Evolutionary conservation across 2,888 invertebrate genomes (phyloP), one percentile per base, ranked within the genome.

Genomic region (Meliscaeva auricollis): DNA sequence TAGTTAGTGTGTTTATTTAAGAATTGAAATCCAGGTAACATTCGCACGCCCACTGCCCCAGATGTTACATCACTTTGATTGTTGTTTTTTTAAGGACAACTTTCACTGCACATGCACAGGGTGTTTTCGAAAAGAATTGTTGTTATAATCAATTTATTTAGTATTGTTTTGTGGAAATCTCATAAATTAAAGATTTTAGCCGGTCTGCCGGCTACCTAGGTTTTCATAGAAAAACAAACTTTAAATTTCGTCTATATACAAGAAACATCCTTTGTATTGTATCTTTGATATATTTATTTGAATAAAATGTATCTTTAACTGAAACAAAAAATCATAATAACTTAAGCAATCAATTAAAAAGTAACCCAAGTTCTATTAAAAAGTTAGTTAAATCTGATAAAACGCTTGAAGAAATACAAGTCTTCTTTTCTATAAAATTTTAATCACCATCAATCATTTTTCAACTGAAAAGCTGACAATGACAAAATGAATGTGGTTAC

Each of bases 21-120:
- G 2, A 41, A 74, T 35, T 15, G 32, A 30, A 46, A 35, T 46
- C 7, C 44, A 20, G 3, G 32, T 3, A 7, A 9, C 3, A 44
- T 32, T 52, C 13, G 22, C 22, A 62, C 58, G 44, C 50, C 78
- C 30, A 60, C 41, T 44, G 4, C 22, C 3, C 26, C 48, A 20
- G 7, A 41, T n/a, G n/a, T 52, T 38, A 46, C 20, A 56, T 54
- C 62, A 77, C 38, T 68, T 70, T 32, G 30, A 72, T 72, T 78
- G 56, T 77, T 32, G 56, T 60, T 56, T 22, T 30, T 11, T 48
- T 30, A 56, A 17, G 15, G 9, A 9, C 38, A n/a, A 13, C 26
- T 38, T 17, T 48, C n/a, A 26, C 35, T 48, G 13, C 26, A 26
- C 26, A 3, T 44, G 1, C n/a, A 58, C 20, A 58, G 35, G 20